Base-by-base conservation (phyloP, 2,113 vertebrate species). In the Regulus satrapa region DNA sequence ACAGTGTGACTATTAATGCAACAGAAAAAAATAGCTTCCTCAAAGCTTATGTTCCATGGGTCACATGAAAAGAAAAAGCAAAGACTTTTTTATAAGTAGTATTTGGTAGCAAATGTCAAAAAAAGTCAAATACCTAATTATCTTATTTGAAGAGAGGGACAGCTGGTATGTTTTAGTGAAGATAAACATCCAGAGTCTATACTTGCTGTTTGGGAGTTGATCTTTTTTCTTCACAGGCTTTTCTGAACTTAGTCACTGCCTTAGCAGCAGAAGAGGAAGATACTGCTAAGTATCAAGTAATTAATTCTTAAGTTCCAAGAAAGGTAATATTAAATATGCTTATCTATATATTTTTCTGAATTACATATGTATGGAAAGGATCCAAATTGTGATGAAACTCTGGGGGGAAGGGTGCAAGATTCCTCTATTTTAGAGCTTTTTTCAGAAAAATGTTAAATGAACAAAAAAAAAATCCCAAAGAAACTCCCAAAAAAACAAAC, bases 201-300 rank as follows among this genome's bases (percentile, higher is more conserved):
- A 54, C 41, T 69, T 93, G 74, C 58, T 93, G 34, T 58, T 90
- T 82, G 68, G 91, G 49, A 83, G 41, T 38, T 84, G 61, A 91
- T 89, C 23, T 64, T 76, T 82, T 91, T 92, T 54, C 48, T 91
- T 94, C 87, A 89, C 55, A 85, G 49, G 55, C n/a, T 94, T 92
- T 84, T 83, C 85, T 7, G 3, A 93, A 52, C 72, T 52, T 78
- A 55, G 56, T 71, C 81, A 56, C 52, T 95, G 69, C 71, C 41
- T 82, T 61, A 0, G 55, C 71, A 91, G 52, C 61, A 85, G 49
- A 62, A 77, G 45, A 85, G 19, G 62, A 95, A 88, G 49, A 18
- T 80, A 59, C 41, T 82, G 38, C 78, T 85, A 88, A 85, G 31
- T 26, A 49, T 66, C 11, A 49, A 21, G 43, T 86, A 92, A 94